These are phyloP conservation scores for Hemibagrus wyckioides DNA, from an alignment of 2,113 vertebrate genomes.

Conservation along the genomic window DNA sequence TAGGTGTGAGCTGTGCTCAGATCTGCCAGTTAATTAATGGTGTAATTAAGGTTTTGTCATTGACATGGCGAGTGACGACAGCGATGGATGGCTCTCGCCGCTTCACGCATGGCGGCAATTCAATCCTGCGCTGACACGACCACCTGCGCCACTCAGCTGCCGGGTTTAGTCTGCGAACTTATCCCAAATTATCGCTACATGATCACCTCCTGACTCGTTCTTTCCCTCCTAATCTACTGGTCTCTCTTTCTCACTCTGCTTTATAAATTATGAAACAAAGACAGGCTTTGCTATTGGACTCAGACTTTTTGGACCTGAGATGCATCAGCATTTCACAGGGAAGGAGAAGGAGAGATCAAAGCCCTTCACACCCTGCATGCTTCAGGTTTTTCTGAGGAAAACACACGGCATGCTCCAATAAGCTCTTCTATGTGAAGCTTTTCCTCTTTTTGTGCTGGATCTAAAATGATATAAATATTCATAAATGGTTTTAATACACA, in stretches of 20 bases:
- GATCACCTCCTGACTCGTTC: constrained; percentile 15
- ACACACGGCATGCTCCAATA: not conserved
- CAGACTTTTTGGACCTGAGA: constrained; percentile 5
- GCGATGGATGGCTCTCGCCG: constrained; percentile 85
- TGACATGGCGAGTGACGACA: constrained; percentile 95
- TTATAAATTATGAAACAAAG: constrained; percentile 34
- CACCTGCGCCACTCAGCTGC: constrained; percentile 76
- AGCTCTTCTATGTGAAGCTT: not conserved
- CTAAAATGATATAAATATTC: not conserved
- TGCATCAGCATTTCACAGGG: not conserved
- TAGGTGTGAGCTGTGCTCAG: constrained; percentile 84
- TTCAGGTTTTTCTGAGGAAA: not conserved
- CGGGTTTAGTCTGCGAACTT: constrained; percentile 5
- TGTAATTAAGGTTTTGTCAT: constrained; percentile 99
- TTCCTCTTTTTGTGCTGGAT: not conserved
- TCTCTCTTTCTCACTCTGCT: constrained; percentile 10
- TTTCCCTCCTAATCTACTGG: not conserved
- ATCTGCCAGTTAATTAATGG: constrained; percentile 99
- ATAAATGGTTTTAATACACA: not conserved
- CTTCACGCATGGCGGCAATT: constrained; percentile 97
- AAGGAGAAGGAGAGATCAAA: constrained; percentile 8
- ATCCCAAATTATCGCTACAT: constrained; percentile 19
- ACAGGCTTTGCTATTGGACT: constrained; percentile 1
- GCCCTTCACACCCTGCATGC: not conserved
- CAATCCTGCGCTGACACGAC: constrained; percentile 85